Base-by-base conservation (phyloP, 2,888 invertebrate genomes). In the Papilio demoleus region DNA sequence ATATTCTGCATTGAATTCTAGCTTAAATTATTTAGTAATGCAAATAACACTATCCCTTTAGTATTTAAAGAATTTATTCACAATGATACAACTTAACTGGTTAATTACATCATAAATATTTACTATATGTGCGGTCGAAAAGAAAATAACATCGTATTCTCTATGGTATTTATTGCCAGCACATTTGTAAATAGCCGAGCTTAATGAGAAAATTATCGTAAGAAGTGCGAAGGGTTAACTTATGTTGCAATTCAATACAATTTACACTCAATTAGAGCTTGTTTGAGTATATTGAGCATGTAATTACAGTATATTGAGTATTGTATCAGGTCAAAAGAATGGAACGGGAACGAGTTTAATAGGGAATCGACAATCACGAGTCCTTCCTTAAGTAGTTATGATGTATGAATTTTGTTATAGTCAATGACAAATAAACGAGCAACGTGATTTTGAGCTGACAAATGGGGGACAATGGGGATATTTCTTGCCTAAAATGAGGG, bases 221-320 rank as follows among this genome's bases (percentile, higher is more conserved):
- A 68, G 59, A 63, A 56, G 22, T 68, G 56, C 56, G 27, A 68
- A 68, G 47, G 38, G 45, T 47, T 17, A 34, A 53, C 40, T 42
- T 31, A 14, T 53, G 34, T 17, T 34, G 42, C 67, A 65, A 67
- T 71, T 65, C 65, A 71, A 69, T 68, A 70, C 71, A 71, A 71
- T 75, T 75, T 75, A 75, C 70, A 71, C 68, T 72, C 75, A 75
- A 75, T 74, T 75, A 75, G 72, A 73, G 67, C 45, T 67, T 73
- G 74, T 68, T 36, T 45, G 11, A 27, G 40, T 58, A 45, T 38
- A 56, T 38, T 61, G 14, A 60, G 22, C 22, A 4, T 47, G 19
- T 45, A 45, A 19, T 45, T 19, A 45, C 19, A 45, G 45, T 17
- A 42, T 40, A 31, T 38, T n/a, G 14, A 38, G 9, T 38, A 14